These are phyloP conservation scores for Chrysodeixis includens DNA, from an alignment of 2,888 invertebrate species.

Conservation along the genomic window DNA sequence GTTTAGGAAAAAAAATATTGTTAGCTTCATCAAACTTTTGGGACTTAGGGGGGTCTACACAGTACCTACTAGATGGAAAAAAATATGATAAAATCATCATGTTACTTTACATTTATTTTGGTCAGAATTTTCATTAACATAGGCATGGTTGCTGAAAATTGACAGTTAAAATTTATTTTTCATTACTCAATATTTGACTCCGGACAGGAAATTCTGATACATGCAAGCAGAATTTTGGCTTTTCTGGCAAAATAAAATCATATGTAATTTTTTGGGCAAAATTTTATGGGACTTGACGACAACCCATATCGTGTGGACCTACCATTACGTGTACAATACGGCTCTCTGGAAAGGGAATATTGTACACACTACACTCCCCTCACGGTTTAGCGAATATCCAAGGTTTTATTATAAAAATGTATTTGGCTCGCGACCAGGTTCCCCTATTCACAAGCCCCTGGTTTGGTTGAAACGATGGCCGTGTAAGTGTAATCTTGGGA, in stretches of 20 bases:
- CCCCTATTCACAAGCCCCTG: background rate
- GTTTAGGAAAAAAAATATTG: conserved; percentile 54
- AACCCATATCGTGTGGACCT: background rate
- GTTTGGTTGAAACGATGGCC: background rate
- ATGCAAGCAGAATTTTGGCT: no score
- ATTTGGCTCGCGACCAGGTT: conserved; percentile 16
- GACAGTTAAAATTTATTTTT: no score
- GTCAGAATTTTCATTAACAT: no score
- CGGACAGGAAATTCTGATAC: no score
- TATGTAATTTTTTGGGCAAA: no score
- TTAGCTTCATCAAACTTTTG: conserved; percentile 32
- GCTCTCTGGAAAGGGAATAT: conserved; percentile 10
- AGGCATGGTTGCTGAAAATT: no score
- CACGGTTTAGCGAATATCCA: conserved; percentile 20
- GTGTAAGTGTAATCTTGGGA: conserved; percentile 5
- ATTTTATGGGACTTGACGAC: no score
- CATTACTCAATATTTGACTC: no score
- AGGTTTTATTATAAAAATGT: conserved; percentile 30
- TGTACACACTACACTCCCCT: conserved; percentile 6
- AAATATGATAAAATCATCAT: no score
- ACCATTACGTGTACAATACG: conserved; percentile 4
- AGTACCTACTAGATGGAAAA: background rate
- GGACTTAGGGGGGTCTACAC: conserved; percentile 12
- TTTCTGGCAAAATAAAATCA: no score
- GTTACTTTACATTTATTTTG: no score